Base-by-base conservation (phyloP, 2,797 vertebrate genomes). In the Rachycentron canadum region DNA sequence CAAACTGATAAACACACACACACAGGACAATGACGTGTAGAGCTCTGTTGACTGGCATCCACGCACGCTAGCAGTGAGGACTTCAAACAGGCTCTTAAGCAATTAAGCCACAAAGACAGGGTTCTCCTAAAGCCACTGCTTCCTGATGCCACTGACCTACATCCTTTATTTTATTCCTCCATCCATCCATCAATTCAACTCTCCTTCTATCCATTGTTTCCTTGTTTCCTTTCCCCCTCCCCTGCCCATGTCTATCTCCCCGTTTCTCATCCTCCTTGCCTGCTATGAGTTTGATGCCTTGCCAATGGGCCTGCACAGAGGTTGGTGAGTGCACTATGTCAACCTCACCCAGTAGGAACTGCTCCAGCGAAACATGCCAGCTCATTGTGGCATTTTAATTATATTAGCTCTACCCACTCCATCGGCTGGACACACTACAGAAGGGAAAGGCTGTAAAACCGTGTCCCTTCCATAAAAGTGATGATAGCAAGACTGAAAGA, bases 341-440 rank as follows among this genome's bases (percentile, higher is more conserved):
- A 68, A 67, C 79, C 73, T 84, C 60, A 55, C 79, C 81, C 78
- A 89, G 72, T 81, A 82, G 84, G 86, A 88, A 77, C 74, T 36
- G 79, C 76, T 86, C 86, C 70, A 86, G 76, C 89, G 80, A 88
- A 91, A 81, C 85, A 79, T 81, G 73, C 83, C 87, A 59, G 73
- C 69, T 86, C 79, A 83, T 87, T 89, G 89, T 88, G 88, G 81
- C 73, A 82, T 81, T 92, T 92, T 89, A 90, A 89, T 90, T 89
- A 77, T 61, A 91, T 90, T 89, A 90, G 86, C 78, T 87, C 76
- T 79, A 73, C 56, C 81, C 78, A 78, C 76, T 78, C 69, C 49
- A 66, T 56, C 1, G 69, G 68, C 72, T 73, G 73, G 76, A 76
- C 78, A 65, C 70, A 67, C 64, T 80, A 74, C 56, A 84, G 59